Conservation (phyloP, 2,888 invertebrate genomes). For the Drosophila anceps region DNA sequence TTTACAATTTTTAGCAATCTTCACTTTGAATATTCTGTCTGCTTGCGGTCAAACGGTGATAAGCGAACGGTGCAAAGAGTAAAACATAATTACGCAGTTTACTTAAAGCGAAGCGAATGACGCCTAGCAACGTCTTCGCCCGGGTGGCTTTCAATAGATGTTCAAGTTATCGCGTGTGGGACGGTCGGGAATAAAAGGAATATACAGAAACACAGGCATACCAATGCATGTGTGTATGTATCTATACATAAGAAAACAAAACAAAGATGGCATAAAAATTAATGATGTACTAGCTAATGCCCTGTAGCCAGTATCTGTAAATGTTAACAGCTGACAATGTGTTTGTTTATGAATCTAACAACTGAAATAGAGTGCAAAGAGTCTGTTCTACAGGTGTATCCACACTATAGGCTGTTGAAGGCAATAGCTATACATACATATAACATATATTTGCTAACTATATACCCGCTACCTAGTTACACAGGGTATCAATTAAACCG, state of each 20-base stretch:
- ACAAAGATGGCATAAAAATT: not conserved
- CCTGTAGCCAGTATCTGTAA: not conserved
- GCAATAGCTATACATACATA: not conserved
- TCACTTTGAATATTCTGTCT: constrained; percentile 10
- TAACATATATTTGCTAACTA: not conserved
- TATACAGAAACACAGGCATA: not conserved
- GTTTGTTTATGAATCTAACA: not conserved
- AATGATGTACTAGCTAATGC: not conserved
- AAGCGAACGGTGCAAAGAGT: constrained; percentile 54
- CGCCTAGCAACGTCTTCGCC: constrained; percentile 55
- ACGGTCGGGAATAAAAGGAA: not conserved
- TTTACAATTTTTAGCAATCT: constrained; percentile 4
- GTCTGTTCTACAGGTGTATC: not conserved
- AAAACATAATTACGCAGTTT: constrained; percentile 63
- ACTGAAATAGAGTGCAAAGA: too few species aligned
- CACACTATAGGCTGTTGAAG: not conserved
- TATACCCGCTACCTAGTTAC: not conserved
- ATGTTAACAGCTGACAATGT: too few species aligned
- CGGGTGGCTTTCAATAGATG: not conserved
- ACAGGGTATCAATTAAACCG: constrained; percentile 20
- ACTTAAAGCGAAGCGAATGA: constrained; percentile 26
- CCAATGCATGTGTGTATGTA: not conserved
- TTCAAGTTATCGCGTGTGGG: constrained; percentile 13
- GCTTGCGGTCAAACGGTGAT: constrained; percentile 28
- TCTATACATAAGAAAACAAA: not conserved